Base-by-base conservation (phyloP, 2,113 vertebrate genomes). In the Pycnonotus jocosus region DNA sequence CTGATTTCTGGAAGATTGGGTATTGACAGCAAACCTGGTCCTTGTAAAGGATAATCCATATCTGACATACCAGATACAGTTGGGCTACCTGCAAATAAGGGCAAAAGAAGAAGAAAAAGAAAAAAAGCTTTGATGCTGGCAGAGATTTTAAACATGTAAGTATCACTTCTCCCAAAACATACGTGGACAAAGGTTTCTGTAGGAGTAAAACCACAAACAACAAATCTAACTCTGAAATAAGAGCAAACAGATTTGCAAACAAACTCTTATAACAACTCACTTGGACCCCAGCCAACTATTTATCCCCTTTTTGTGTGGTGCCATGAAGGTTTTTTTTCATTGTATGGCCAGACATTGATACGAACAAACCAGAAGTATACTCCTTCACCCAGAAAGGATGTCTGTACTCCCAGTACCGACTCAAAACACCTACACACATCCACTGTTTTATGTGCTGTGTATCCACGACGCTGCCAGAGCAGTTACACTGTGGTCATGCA, bases 31-130 rank as follows among this genome's bases (percentile, higher is more conserved):
- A 99, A 97, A 53, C 98, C 99, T 3, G 99, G 98, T 45, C 99
- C 99, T 96, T 99, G 99, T 18, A 99, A 98, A 50, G 99, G 99
- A 92, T 99, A 99, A 97, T 99, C 99, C 99, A 99, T 99, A 94
- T 99, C 99, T 3, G 99, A 99, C 97, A 99, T 98, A 19, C 99
- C 99, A 62, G 99, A 99, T 50, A 99, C 97, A 6, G 99, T 99
- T 5, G 99, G 98, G 95, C 98, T 99, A 93, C 98, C 99, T 99
- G 82, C 27, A 97, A 96, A 33, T 38, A 64, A n/a, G n/a, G n/a
- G n/a, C n/a, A n/a, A n/a, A n/a, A n/a, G n/a, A n/a, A n/a, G n/a
- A n/a, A n/a, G n/a, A n/a, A n/a, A n/a, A n/a, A n/a, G n/a, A n/a
- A n/a, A n/a, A n/a, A n/a, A 24, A 21, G 2, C 4, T 27, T 79